These are phyloP conservation scores for Fragum fragum DNA, from an alignment of 2,888 invertebrate genomes.

Conservation along the genomic window DNA sequence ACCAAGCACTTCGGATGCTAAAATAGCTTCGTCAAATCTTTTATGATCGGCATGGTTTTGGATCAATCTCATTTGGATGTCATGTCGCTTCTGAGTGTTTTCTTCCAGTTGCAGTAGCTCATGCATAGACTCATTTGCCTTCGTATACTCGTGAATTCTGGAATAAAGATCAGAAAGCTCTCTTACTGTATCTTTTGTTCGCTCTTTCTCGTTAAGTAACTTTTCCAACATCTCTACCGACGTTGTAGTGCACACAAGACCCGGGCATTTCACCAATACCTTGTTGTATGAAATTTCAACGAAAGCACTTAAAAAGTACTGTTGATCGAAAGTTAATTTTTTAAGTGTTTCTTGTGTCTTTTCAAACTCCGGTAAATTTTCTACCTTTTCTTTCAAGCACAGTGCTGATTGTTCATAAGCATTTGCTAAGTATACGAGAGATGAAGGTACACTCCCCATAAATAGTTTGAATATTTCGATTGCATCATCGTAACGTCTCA, in stretches of 20 bases:
- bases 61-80: conserved; percentile 18
- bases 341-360: not conserved
- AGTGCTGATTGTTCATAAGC: conserved; percentile 46
- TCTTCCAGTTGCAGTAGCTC: conserved; percentile 10
- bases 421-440: conserved; percentile 33
- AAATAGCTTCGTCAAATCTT: conserved; percentile 40
- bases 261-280: conserved; percentile 34
- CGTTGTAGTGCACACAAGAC: conserved; percentile 24
- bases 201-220: conserved; percentile 25
- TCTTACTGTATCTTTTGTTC: conserved; percentile 17
- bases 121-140: conserved; percentile 11
- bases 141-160: conserved; percentile 32
- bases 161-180: conserved; percentile 27
- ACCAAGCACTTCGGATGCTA: conserved; percentile 31
- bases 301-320: conserved; percentile 29
- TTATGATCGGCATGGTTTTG: not conserved
- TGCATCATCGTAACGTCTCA: conserved; percentile 22
- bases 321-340: conserved; percentile 15
- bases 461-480: conserved; percentile 33
- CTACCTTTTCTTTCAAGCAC: conserved; percentile 25
- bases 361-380: not conserved
- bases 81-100: conserved; percentile 14
- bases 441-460: conserved; percentile 8
- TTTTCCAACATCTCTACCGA: conserved; percentile 29
- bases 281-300: conserved; percentile 37